A percentile compares a stretch with the other conserved stretches of the same genome.
Evolutionary conservation across 1,140 invertebrate genomes (phyloP).

Genomic region (Asobara japonica): DNA sequence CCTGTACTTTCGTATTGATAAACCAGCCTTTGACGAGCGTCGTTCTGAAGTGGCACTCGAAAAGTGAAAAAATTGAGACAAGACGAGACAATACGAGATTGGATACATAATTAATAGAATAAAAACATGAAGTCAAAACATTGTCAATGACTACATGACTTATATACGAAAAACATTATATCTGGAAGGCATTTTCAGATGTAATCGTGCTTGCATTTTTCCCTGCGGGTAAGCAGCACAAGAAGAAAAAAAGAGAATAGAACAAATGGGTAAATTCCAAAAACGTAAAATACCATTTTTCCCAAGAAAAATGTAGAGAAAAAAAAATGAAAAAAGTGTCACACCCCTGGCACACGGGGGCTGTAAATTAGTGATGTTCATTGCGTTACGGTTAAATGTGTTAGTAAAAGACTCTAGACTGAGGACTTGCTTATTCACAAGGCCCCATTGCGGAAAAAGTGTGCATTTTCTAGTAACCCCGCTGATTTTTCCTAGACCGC

Average conservation of each 20-base stretch:
- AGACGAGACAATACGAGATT: no score
- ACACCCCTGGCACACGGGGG: slow-evolving; percentile 22
- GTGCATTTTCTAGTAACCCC: slow-evolving; percentile 15
- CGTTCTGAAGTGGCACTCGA: no score
- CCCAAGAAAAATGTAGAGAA: background rate
- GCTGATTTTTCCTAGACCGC: background rate
- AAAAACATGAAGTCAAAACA: no score
- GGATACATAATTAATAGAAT: no score
- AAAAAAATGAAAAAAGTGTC: slow-evolving; percentile 10
- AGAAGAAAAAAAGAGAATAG: background rate
- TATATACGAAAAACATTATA: no score
- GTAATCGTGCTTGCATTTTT: no score
- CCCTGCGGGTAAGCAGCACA: background rate
- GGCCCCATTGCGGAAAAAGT: slow-evolving; percentile 21
- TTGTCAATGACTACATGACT: no score
- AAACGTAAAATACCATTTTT: background rate
- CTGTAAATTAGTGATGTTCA: slow-evolving; percentile 53
- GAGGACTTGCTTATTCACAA: background rate
- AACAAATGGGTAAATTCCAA: background rate
- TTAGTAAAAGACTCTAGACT: background rate
- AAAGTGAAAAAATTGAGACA: no score
- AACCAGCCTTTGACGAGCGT: no score
- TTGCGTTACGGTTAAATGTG: slow-evolving; percentile 52
- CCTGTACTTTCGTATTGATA: no score
- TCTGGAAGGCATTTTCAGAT: no score